Conservation (phyloP, 2,113 vertebrate genomes). For the Alethe diademata region DNA sequence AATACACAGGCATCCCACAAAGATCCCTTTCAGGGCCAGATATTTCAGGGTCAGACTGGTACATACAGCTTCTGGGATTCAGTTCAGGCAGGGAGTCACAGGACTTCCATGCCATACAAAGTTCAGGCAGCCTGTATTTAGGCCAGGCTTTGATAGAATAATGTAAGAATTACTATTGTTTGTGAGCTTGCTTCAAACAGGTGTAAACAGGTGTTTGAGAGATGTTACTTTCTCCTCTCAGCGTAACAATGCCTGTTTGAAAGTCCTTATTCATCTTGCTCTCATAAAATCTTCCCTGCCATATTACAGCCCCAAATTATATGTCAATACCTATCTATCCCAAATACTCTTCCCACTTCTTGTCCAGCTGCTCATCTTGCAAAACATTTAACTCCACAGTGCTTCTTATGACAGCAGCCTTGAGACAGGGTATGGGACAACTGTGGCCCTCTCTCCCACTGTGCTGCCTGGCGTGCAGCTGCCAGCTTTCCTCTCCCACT, state of each 20-base stretch:
- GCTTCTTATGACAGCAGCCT: background rate
- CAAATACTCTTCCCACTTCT: background rate
- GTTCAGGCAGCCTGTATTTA: background rate
- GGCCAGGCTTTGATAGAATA: background rate
- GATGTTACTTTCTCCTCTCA: background rate
- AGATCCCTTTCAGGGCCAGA: background rate
- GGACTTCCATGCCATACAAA: background rate
- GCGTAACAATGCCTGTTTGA: background rate
- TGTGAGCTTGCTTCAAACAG: background rate
- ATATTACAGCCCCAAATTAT: background rate
- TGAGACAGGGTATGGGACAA: accelerated
- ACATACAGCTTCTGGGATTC: background rate
- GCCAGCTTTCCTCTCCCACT: background rate
- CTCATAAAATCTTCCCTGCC: background rate
- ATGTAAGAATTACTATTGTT: background rate
- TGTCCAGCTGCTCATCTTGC: background rate
- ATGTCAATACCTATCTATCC: background rate
- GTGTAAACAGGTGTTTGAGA: background rate
- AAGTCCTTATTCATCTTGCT: background rate
- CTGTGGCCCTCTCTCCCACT: background rate
- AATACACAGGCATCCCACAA: background rate
- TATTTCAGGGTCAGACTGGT: background rate
- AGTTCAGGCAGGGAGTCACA: background rate
- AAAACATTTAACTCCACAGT: background rate
- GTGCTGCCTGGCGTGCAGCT: accelerated